Evolutionary conservation across 2,113 vertebrate genomes (phyloP).

Genomic region (Scolopax mira): DNA sequence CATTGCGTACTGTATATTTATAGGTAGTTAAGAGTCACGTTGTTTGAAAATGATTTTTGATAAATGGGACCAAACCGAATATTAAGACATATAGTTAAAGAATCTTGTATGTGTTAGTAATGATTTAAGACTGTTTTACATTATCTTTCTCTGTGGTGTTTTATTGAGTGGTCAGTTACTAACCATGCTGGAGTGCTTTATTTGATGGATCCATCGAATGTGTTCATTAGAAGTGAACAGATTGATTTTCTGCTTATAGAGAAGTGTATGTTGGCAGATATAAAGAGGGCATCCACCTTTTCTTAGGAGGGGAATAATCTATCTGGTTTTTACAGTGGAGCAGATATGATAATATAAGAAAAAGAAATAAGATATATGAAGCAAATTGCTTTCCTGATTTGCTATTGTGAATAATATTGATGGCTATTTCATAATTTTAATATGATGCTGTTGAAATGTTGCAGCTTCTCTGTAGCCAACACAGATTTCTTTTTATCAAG

Average conservation of each 20-base stretch:
- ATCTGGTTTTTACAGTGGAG: neutral
- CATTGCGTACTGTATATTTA: neutral
- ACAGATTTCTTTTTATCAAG: neutral
- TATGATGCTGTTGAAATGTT: neutral
- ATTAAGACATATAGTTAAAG: neutral
- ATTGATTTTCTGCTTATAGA: neutral
- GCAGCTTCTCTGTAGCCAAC: neutral
- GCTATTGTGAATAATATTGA: neutral
- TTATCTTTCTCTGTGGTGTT: neutral
- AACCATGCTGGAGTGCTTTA: neutral
- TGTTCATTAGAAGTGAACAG: slow-evolving; percentile 27
- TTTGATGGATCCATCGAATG: neutral
- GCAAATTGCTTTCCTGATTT: neutral
- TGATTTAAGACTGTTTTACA: neutral
- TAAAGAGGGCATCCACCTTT: neutral
- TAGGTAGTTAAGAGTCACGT: neutral
- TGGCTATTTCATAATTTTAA: neutral
- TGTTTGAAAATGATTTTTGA: neutral
- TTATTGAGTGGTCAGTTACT: neutral
- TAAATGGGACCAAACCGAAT: neutral
- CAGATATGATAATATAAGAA: neutral
- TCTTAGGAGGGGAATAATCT: neutral
- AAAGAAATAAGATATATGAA: neutral
- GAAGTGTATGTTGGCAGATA: neutral
- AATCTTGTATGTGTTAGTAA: neutral